phyloP scores from a whole-genome alignment of 2,888 invertebrate genomes.

The Polyommatus icarus region DNA sequence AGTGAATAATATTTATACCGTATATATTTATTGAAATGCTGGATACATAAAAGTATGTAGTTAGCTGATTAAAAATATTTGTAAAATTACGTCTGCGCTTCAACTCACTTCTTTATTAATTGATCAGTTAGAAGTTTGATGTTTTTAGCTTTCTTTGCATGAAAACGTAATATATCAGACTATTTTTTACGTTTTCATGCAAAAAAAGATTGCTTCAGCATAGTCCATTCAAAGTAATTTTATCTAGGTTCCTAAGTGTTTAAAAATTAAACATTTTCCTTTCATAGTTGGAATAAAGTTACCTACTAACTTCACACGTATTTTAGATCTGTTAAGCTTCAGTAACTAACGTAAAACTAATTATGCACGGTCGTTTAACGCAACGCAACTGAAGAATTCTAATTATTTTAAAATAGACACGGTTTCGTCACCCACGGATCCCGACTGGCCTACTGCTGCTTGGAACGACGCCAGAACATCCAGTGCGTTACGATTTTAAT shows the following conservation, averaged over 20 bases:
- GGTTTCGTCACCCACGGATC: slow-evolving; percentile 18
- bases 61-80: too few relatives aligned
- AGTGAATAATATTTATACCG: too few relatives aligned
- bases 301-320: background rate
- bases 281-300: background rate
- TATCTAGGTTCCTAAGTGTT: too few relatives aligned
- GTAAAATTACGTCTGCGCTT: too few relatives aligned
- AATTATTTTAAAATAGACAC: slow-evolving; percentile 38
- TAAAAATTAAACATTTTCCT: too few relatives aligned
- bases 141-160: too few relatives aligned
- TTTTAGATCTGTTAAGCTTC: background rate
- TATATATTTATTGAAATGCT: background rate
- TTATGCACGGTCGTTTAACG: background rate
- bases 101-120: too few relatives aligned
- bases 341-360: background rate
- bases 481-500: slow-evolving; percentile 37
- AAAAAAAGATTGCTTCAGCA: too few relatives aligned
- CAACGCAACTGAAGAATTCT: slow-evolving; percentile 29
- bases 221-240: too few relatives aligned
- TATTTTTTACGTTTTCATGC: too few relatives aligned
- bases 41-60: background rate
- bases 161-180: too few relatives aligned
- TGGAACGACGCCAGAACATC: slow-evolving; percentile 37
- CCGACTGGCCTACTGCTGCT: slow-evolving; percentile 35
- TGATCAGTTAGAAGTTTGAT: too few relatives aligned